These are phyloP conservation scores for Catostomus latipinnis DNA, from an alignment of 2,797 vertebrate species.

Conservation along the genomic window DNA sequence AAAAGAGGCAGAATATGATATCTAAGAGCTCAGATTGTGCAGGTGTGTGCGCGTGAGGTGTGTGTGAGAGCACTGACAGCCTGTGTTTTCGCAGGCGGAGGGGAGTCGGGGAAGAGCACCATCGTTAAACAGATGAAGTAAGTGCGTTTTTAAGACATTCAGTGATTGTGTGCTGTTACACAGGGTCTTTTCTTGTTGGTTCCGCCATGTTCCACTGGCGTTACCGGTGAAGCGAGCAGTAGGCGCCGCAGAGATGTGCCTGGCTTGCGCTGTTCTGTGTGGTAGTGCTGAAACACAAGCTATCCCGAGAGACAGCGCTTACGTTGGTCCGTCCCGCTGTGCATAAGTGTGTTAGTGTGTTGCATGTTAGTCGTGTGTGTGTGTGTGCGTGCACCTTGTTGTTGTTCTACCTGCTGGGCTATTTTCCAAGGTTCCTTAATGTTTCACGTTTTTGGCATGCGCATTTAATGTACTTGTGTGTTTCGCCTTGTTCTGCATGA, in stretches of 20 bases:
- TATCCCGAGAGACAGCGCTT: slow-evolving; percentile 13
- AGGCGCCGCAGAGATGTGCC: slow-evolving; percentile 61
- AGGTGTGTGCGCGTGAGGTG: neutral
- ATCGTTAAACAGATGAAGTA: slow-evolving; percentile 99
- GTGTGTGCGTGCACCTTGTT: neutral
- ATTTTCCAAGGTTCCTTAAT: slow-evolving; percentile 23
- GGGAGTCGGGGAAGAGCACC: slow-evolving; percentile 98
- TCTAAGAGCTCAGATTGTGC: slow-evolving; percentile 19
- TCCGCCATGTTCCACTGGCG: slow-evolving; percentile 74
- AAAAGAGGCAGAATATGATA: neutral
- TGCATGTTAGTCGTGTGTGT: neutral
- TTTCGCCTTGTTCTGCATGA: slow-evolving; percentile 18
- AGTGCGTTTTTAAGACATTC: slow-evolving; percentile 70
- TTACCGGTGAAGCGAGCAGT: slow-evolving; percentile 54
- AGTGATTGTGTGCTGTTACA: neutral
- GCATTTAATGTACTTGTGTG: slow-evolving; percentile 6
- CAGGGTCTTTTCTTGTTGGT: neutral
- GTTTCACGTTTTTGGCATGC: slow-evolving; percentile 24
- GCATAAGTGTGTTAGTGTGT: neutral
- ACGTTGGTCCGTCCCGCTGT: slow-evolving; percentile 6
- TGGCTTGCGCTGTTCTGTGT: slow-evolving; percentile 75
- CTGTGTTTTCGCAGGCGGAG: slow-evolving; percentile 86
- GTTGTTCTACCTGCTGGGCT: neutral
- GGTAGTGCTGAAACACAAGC: slow-evolving; percentile 83
- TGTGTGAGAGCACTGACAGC: slow-evolving; percentile 28